Conservation (phyloP, 2,888 invertebrate genomes). For the Linyphia triangularis region DNA sequence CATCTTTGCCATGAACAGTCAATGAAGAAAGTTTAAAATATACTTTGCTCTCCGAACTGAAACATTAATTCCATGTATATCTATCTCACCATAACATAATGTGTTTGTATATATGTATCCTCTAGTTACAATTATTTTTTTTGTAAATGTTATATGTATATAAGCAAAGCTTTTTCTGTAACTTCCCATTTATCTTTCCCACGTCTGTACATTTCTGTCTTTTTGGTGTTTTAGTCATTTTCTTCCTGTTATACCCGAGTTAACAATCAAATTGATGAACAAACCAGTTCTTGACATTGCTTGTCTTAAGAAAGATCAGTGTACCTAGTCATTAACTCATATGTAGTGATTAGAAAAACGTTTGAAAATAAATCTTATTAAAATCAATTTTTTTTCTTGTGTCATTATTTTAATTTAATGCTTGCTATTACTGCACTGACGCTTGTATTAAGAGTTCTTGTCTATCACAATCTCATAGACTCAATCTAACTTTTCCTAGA, state of each 20-base stretch:
- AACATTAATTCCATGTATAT: not conserved
- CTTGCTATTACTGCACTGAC: not conserved
- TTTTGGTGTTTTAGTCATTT: constrained; percentile 55
- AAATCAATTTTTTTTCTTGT: not conserved
- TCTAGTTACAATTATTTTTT: not conserved
- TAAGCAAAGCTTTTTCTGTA: constrained; percentile 4
- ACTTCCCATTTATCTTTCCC: not conserved
- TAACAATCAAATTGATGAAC: constrained; percentile 24
- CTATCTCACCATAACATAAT: not conserved
- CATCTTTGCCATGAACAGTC: no score
- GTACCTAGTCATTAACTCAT: constrained; percentile 72
- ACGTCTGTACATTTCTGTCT: constrained; percentile 31
- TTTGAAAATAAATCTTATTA: constrained; percentile 14
- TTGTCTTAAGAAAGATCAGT: constrained; percentile 54
- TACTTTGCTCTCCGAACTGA: not conserved
- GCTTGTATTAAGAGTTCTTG: no score
- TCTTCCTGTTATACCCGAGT: constrained; percentile 20
- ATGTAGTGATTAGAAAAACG: constrained; percentile 36
- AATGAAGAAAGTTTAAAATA: no score
- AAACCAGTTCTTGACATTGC: constrained; percentile 1
- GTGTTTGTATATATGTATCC: not conserved
- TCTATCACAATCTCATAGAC: no score
- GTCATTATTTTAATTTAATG: not conserved
- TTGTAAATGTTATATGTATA: not conserved
- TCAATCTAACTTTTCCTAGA: no score